These are phyloP conservation scores for Hirtodrosophila histrioides DNA, from an alignment of 2,888 invertebrate genomes.

Conservation along the genomic window DNA sequence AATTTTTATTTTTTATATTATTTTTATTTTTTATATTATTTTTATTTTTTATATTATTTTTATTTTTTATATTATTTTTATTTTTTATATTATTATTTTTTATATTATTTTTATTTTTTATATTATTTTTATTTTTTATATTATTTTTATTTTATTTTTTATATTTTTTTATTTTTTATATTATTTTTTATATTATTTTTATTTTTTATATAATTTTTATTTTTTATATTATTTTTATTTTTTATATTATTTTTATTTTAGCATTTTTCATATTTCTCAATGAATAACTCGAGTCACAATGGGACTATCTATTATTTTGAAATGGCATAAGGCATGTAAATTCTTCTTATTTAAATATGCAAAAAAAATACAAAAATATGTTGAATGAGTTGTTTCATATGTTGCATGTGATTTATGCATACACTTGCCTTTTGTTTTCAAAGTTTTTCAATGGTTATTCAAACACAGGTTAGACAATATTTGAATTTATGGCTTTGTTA, in stretches of 20 bases:
- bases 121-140: conserved; percentile 18
- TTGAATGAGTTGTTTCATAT: conserved; percentile 17
- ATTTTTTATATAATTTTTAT: background rate
- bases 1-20: too few relatives aligned
- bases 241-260: conserved; percentile 14
- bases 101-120: conserved; percentile 9
- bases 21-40: conserved; percentile 26
- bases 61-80: background rate
- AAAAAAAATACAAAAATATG: conserved; percentile 9
- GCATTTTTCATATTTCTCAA: conserved; percentile 24
- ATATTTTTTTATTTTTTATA: conserved; percentile 5
- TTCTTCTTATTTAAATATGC: conserved; percentile 15
- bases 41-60: conserved; percentile 5
- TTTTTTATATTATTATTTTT: conserved; percentile 24
- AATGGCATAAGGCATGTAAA: conserved; percentile 6
- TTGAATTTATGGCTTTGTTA: conserved; percentile 20
- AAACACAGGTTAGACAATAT: conserved; percentile 16
- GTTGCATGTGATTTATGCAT: conserved; percentile 44
- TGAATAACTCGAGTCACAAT: conserved; percentile 36
- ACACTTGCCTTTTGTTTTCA: conserved; percentile 4
- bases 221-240: conserved; percentile 9
- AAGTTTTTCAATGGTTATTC: conserved; percentile 17
- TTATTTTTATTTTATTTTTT: conserved; percentile 16
- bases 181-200: conserved; percentile 27
- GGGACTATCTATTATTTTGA: conserved; percentile 30